These are phyloP conservation scores for Carabus problematicus DNA, from an alignment of 2,888 invertebrate species.

Conservation along the genomic window DNA sequence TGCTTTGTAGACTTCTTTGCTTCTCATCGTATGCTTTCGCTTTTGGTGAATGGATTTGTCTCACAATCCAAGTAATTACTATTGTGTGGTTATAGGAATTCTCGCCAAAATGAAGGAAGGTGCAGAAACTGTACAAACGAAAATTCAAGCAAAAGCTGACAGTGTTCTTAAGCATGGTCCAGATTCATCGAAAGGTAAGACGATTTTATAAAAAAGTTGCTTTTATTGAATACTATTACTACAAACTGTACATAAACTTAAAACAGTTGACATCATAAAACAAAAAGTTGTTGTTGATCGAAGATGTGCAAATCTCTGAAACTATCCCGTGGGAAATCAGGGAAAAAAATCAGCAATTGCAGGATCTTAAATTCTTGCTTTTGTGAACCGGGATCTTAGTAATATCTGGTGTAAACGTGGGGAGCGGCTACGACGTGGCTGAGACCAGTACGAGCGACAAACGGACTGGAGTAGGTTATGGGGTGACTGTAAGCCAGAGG, in stretches of 20 bases:
- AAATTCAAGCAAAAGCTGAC: constrained; percentile 92
- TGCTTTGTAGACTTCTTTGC: not conserved
- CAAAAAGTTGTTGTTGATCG: constrained; percentile 13
- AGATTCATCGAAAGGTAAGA: constrained; percentile 67
- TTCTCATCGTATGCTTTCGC: constrained; percentile 27
- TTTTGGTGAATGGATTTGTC: constrained; percentile 17
- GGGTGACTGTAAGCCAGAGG: constrained; percentile 45
- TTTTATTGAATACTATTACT: constrained; percentile 8
- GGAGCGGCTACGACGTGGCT: constrained; percentile 47
- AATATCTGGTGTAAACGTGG: constrained; percentile 48
- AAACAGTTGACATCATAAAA: constrained; percentile 36
- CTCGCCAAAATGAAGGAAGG: constrained; percentile 96
- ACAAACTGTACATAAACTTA: constrained; percentile 17
- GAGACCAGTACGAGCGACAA: constrained; percentile 33
- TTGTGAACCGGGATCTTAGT: constrained; percentile 42
- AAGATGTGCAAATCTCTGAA: constrained; percentile 28
- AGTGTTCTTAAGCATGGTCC: constrained; percentile 74
- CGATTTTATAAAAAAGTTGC: constrained; percentile 2
- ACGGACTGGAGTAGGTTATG: not conserved
- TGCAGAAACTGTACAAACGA: constrained; percentile 91
- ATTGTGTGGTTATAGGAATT: constrained; percentile 68
- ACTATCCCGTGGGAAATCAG: constrained; percentile 26
- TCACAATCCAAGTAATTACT: not conserved
- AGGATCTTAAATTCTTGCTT: constrained; percentile 12
- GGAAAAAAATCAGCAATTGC: constrained; percentile 29